Percentiles rank a stretch among this genome's conserved stretches.
phyloP scores from a whole-genome alignment of 1,140 invertebrate genomes.

The Brachionus rubens region DNA sequence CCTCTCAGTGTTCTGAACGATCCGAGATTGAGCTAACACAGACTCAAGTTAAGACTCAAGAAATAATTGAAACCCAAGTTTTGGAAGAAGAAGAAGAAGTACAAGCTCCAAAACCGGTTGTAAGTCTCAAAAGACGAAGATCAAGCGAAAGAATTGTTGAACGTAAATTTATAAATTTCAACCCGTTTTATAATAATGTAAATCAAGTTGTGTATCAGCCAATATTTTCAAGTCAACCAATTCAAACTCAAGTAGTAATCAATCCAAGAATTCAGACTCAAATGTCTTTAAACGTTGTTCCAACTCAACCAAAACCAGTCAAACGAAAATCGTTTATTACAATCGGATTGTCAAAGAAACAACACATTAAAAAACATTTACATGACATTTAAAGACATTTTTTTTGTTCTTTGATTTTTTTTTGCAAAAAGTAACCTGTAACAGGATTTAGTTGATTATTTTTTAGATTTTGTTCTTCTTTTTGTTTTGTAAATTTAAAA shows the following conservation, averaged over 20 bases:
- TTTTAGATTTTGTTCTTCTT: too few species aligned
- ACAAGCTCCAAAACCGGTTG: neutral
- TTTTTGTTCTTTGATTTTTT: too few species aligned
- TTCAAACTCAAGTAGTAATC: neutral
- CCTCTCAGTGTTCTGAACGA: neutral
- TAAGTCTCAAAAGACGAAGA: neutral
- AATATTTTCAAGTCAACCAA: neutral
- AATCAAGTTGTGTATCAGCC: neutral
- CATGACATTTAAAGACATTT: conserved; percentile 11
- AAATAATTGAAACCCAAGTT: too few species aligned
- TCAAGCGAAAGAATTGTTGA: conserved; percentile 10
- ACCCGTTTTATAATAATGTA: conserved; percentile 11
- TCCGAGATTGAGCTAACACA: neutral
- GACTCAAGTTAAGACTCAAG: too few species aligned
- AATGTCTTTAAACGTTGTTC: neutral
- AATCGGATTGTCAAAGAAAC: conserved; percentile 27
- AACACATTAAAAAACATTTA: conserved; percentile 46
- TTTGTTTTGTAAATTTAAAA: too few species aligned
- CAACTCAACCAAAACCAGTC: neutral
- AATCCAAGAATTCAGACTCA: neutral
- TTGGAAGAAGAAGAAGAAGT: too few species aligned
- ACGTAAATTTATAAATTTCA: conserved; percentile 28
- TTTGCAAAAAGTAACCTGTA: too few species aligned
- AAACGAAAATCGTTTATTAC: conserved; percentile 17
- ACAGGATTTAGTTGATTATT: too few species aligned